Conservation (phyloP, 2,797 vertebrate species). For the Kryptolebias ocellatus region DNA sequence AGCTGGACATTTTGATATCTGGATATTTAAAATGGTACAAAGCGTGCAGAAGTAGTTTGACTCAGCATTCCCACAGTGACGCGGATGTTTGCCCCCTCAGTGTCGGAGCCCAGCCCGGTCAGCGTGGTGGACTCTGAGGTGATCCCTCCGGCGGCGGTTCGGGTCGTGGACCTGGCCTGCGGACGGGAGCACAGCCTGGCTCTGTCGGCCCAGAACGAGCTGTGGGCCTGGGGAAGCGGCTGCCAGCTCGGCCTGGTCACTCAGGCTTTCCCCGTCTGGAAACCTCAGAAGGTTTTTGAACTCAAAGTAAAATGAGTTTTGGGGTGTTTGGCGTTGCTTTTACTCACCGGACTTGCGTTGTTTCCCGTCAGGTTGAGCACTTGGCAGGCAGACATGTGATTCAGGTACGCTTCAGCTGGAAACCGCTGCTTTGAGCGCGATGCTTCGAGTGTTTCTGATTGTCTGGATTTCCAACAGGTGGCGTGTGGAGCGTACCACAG, state of each 20-base stretch:
- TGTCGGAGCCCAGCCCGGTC: constrained; percentile 85
- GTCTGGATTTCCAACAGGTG: constrained; percentile 67
- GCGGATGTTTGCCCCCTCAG: constrained; percentile 27
- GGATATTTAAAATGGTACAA: too few species aligned
- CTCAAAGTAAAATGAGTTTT: background rate
- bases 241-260: constrained; percentile 94
- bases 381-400: constrained; percentile 92
- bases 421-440: too few species aligned
- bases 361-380: constrained; percentile 85
- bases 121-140: constrained; percentile 88
- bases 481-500: constrained; percentile 94
- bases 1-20: too few species aligned
- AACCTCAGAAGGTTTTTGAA: constrained; percentile 86
- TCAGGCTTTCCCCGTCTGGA: constrained; percentile 89
- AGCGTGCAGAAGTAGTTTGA: too few species aligned
- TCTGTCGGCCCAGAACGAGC: constrained; percentile 88
- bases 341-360: background rate
- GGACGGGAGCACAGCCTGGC: constrained; percentile 94
- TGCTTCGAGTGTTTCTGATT: background rate
- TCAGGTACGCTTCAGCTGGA: constrained; percentile 72
- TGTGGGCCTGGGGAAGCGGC: constrained; percentile 98
- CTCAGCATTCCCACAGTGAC: background rate
- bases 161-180: constrained; percentile 88
- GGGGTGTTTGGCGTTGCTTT: background rate
- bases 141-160: constrained; percentile 82